Conservation (phyloP, 2,888 invertebrate species). For the Apodemia mormo region DNA sequence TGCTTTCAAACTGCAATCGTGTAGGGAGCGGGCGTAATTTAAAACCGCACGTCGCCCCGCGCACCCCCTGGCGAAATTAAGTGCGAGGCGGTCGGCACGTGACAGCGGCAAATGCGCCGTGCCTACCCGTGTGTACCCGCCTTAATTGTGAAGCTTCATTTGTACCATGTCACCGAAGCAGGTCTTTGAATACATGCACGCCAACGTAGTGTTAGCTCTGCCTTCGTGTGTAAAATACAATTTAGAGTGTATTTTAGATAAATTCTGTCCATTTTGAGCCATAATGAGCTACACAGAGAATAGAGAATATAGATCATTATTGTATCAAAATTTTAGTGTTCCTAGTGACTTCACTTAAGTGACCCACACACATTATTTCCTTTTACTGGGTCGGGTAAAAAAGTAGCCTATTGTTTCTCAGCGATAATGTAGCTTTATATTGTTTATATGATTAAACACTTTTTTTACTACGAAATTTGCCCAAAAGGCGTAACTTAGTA, state of each 20-base stretch:
- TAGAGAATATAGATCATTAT: too few species aligned
- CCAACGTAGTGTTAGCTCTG: neutral
- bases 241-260: constrained; percentile 4
- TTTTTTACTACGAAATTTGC: too few species aligned
- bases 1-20: constrained; percentile 53
- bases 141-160: constrained; percentile 75
- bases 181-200: constrained; percentile 25
- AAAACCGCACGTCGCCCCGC: constrained; percentile 62
- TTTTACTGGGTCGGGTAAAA: too few species aligned
- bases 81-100: constrained; percentile 73
- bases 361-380: too few species aligned
- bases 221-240: neutral
- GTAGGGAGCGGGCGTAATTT: constrained; percentile 67
- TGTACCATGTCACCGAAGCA: constrained; percentile 48
- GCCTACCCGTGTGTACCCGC: constrained; percentile 66
- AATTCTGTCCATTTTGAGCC: neutral
- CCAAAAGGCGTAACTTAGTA: too few species aligned
- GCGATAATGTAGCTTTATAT: too few species aligned
- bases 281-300: too few species aligned
- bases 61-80: constrained; percentile 67
- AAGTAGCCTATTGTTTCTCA: too few species aligned
- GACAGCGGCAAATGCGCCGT: constrained; percentile 76
- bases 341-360: too few species aligned
- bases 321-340: too few species aligned
- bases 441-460: too few species aligned